Evolutionary conservation across 1,140 invertebrate species (phyloP), one percentile per base, ranked within the genome.

Genomic region (Galleria mellonella): DNA sequence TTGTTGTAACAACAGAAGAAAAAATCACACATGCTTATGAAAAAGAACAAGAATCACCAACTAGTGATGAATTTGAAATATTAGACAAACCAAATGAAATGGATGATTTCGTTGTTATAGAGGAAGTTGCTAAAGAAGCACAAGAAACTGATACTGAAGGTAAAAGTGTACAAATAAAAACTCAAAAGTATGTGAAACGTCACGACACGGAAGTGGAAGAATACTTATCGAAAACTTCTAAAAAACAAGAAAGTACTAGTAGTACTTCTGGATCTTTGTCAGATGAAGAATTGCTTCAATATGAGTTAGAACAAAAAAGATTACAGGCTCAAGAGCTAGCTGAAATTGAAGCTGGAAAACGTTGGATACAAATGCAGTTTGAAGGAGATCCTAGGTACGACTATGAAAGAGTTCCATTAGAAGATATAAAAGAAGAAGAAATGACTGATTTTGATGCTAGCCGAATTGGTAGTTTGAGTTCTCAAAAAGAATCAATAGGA

Each of bases 351-450:
- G 92, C 91, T 4, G 92, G 93, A 40, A 94, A 94, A 66, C 93
- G 94, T 45, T 96, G 95, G 95, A 92, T 96, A 36, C 94, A 96
- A 79, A 94, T 95, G 91, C 94, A 96, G 55, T 93, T 96, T 40
- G 89, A 91, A 43, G 90, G 90, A 11, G 90, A 91, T 72, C 83
- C 89, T 11, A 82, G 90, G 4, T 90, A 91, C 57, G 92, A 91
- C 36, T 93, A 94, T 51, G 92, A 94, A 60, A 87, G 93, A 43
- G 92, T 92, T 10, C 93, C 94, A n/a, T 74, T 96, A 14, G 95
- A 96, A 84, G 94, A 96, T 65, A 96, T 97, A 36, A 96, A 96
- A 83, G 96, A 96, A 83, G 94, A 95, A 72, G 95, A 96, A 74
- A 88, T 92, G 52, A 92, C 92, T 27, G 94, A 96, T 70, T 94